phyloP scores from a whole-genome alignment of 64 coral and sea anemone species.

The Cladopsammia gracilis region DNA sequence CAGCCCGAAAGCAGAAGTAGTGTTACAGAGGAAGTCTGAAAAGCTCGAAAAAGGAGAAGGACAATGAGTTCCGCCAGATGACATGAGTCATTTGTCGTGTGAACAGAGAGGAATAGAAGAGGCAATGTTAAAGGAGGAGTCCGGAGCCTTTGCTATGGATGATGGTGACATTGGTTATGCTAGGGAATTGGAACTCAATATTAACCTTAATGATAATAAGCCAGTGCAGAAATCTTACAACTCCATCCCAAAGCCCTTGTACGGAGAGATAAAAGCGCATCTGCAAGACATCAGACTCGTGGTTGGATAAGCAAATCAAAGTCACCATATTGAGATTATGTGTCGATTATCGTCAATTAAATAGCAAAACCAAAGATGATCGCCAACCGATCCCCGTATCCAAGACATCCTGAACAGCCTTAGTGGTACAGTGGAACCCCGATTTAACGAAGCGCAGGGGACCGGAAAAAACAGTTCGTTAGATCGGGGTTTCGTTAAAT shows the following conservation, averaged over 20 bases:
- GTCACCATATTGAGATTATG: conserved; percentile 4
- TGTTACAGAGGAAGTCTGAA: not conserved
- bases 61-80: not conserved
- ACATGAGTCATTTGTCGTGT: not conserved
- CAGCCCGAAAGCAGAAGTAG: not conserved
- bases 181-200: not conserved
- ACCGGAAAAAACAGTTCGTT: too few species aligned
- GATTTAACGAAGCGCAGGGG: too few species aligned
- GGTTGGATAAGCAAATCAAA: conserved; percentile 13
- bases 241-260: not conserved
- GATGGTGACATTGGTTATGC: not conserved
- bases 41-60: not conserved
- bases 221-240: conserved; percentile 1
- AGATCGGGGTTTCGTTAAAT: too few species aligned
- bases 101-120: too few species aligned
- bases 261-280: not conserved
- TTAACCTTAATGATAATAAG: not conserved
- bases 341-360: too few species aligned
- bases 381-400: too few species aligned
- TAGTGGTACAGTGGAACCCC: too few species aligned
- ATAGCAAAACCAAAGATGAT: too few species aligned
- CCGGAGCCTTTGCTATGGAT: not conserved
- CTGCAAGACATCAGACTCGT: not conserved
- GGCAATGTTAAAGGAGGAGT: not conserved
- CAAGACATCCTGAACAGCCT: too few species aligned